Conservation (phyloP, 2,797 vertebrate species). For the Meda fulgida region DNA sequence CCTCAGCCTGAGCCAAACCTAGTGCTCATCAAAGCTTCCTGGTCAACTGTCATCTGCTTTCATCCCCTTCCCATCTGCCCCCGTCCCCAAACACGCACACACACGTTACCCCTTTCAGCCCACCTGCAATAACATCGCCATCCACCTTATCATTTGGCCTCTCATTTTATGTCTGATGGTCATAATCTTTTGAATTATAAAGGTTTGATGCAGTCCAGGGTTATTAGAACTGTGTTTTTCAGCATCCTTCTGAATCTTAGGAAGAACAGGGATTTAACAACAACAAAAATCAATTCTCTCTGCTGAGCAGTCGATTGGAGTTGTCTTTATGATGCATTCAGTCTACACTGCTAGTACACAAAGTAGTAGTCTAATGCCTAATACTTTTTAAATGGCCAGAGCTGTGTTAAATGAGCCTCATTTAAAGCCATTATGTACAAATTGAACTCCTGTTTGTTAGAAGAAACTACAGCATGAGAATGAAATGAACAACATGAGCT, state of each 20-base stretch:
- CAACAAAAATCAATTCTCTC: constrained; percentile 42
- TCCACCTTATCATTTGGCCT: constrained; percentile 3
- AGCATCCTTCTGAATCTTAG: constrained; percentile 25
- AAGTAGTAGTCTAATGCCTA: constrained; percentile 25
- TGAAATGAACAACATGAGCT: neutral
- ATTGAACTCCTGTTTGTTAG: constrained; percentile 35
- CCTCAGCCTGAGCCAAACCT: constrained; percentile 55
- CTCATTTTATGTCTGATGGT: constrained; percentile 4
- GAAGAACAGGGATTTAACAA: constrained; percentile 21
- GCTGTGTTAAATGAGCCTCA: constrained; percentile 37
- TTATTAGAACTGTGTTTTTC: constrained; percentile 31
- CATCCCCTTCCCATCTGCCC: constrained; percentile 58
- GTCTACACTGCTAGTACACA: constrained; percentile 35
- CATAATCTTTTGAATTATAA: constrained; percentile 22
- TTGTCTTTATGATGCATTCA: constrained; percentile 47
- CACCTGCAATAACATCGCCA: constrained; percentile 22
- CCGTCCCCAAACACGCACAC: constrained; percentile 38
- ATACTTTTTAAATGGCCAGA: constrained; percentile 41
- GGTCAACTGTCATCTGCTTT: constrained; percentile 57
- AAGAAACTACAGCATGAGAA: constrained; percentile 18
- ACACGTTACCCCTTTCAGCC: neutral
- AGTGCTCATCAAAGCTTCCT: constrained; percentile 59
- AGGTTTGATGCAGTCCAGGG: constrained; percentile 23
- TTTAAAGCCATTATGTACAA: constrained; percentile 42
- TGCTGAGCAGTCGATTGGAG: constrained; percentile 24